Base-by-base conservation (phyloP, 2,888 invertebrate genomes). In the Campopleginae sp. region DNA sequence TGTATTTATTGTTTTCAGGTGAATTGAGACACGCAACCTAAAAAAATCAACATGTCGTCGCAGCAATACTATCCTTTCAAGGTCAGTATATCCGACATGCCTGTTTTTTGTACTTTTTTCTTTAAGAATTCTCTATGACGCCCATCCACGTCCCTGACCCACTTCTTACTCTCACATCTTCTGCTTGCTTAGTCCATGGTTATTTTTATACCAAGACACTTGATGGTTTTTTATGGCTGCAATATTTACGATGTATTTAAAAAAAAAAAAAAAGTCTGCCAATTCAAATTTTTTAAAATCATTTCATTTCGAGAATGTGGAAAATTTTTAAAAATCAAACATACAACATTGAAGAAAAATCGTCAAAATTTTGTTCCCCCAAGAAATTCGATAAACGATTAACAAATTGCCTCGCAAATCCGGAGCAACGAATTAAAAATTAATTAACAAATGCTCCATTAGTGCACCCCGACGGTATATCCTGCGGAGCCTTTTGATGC, bases 381-480 rank as follows among this genome's bases (percentile, higher is more conserved):
- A 6, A 10, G 2, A 10, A 4, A 10, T 51, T 19, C 10, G 10
- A 2, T 23, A 8, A 51, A 23, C 14, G 1, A 19, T 8, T 10
- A 51, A 51, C 7, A 51, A 6, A 10, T 23, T 2, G 10, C 23
- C 8, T 23, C 10, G 10, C 3, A 23, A 51, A 51, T 51, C 23
- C 23, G 7, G 19, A n/a, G 10, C 19, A 7, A 51, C 7, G 0
- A 19, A 51, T 54, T 51, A 54, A 72, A 12, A 48, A 33, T 31
- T 27, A 33, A 66, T 46, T n/a, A 19, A 74, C 61, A 31, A 38
- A 66, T 31, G 33, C 74, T 83, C 38, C 38, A 44, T 58, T 92
- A 97, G 98, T 97, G 97, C 94, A 97, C 97, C 88, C 98, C 98
- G 91, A 98, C 98, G 88, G 97, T 98, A 87, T 97, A 96, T 94